These are phyloP conservation scores for Tetragnatha versicolor DNA, from an alignment of 1,140 invertebrate species.

Conservation along the genomic window DNA sequence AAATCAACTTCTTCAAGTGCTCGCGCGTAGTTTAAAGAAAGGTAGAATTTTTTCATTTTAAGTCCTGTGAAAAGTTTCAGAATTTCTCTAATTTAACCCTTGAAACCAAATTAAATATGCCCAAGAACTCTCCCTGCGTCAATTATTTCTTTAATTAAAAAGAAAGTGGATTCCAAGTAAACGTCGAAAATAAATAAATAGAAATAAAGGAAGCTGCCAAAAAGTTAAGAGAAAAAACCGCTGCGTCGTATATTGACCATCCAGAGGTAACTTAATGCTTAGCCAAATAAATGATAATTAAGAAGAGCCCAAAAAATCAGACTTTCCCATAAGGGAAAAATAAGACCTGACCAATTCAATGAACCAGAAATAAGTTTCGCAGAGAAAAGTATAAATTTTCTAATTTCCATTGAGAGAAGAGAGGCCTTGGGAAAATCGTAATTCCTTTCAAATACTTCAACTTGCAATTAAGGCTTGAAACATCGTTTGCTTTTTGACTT, in stretches of 20 bases:
- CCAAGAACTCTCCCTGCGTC: background rate
- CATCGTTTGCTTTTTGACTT: constrained; percentile 32
- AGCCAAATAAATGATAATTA: background rate
- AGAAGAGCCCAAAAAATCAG: background rate
- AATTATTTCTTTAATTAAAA: constrained; percentile 7
- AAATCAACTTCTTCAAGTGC: no score
- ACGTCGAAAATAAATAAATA: background rate
- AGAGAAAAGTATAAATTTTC: constrained; percentile 7
- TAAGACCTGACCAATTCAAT: background rate
- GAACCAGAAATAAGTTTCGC: background rate
- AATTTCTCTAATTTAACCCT: no score
- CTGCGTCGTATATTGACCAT: no score
- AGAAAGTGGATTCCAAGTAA: background rate
- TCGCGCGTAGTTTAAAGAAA: no score
- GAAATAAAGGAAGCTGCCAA: background rate
- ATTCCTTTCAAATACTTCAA: constrained; percentile 24
- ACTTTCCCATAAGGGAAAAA: background rate
- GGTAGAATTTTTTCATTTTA: no score
- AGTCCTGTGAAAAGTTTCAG: no score
- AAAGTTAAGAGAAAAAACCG: background rate
- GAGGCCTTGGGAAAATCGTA: background rate
- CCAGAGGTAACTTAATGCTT: background rate
- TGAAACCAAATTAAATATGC: background rate
- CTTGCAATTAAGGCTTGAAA: constrained; percentile 24
- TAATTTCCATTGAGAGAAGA: constrained; percentile 16